Evolutionary conservation across 2,797 vertebrate genomes (phyloP).

Genomic region (Liasis olivaceus): DNA sequence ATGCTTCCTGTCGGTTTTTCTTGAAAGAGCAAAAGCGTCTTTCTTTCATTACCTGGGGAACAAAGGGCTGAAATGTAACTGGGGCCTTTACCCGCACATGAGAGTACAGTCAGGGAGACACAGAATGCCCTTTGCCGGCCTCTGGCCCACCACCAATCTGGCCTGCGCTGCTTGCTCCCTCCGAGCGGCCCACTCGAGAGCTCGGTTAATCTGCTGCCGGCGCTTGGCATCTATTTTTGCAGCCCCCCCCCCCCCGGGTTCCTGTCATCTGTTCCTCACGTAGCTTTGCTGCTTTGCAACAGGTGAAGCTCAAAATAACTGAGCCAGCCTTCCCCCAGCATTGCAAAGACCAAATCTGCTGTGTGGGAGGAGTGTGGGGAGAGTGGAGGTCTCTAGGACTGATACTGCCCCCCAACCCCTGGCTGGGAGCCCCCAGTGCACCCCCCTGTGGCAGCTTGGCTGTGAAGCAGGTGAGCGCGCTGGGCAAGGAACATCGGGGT

Average conservation of each 20-base stretch:
- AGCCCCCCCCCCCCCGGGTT: constrained; percentile 30
- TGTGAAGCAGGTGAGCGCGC: neutral
- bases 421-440: no score
- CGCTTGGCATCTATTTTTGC: constrained; percentile 56
- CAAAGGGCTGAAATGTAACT: neutral
- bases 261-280: constrained; percentile 51
- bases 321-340: neutral
- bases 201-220: neutral
- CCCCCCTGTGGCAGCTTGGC: no score
- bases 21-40: no score
- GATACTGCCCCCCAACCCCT: neutral
- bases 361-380: no score
- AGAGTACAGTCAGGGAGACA: neutral
- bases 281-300: constrained; percentile 32
- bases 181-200: fast-evolving
- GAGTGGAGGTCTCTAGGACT: no score
- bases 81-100: neutral
- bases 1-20: no score
- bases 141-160: neutral
- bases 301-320: constrained; percentile 57
- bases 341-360: neutral
- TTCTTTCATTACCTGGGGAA: no score
- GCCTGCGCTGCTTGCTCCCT: neutral
- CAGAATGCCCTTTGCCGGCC: neutral
- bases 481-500: neutral